Percentiles rank a stretch among this genome's conserved stretches.
These are phyloP conservation scores for Myathropa florea DNA, from an alignment of 2,888 invertebrate species.

Conservation along the genomic window DNA sequence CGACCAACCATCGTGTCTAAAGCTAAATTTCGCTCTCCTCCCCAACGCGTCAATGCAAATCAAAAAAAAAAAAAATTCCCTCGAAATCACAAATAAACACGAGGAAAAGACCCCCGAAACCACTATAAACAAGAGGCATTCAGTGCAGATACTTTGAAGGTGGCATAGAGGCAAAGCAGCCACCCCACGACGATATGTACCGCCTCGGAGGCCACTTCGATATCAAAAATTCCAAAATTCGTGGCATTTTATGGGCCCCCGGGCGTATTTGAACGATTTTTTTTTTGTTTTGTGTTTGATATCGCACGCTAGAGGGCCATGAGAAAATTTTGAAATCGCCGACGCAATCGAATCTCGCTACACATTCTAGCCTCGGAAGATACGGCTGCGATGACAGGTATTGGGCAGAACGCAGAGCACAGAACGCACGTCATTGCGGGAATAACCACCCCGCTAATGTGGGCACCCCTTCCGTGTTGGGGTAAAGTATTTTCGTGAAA, in stretches of 20 bases:
- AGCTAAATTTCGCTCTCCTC: not conserved
- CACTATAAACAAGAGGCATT: constrained; percentile 40
- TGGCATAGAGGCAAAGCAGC: constrained; percentile 50
- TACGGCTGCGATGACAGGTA: constrained; percentile 52
- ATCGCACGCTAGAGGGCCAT: not conserved
- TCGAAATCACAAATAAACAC: constrained; percentile 37
- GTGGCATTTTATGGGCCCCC: constrained; percentile 49
- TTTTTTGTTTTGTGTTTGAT: not conserved
- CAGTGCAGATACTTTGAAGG: constrained; percentile 43
- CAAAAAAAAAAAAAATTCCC: too few species aligned
- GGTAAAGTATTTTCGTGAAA: not conserved
- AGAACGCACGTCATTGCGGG: constrained; percentile 11
- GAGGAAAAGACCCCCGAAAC: constrained; percentile 28
- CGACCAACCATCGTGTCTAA: not conserved
- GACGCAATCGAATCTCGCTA: constrained; percentile 46
- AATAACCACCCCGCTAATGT: not conserved
- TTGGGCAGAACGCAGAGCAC: constrained; percentile 26
- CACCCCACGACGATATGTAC: too few species aligned
- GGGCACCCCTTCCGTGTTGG: not conserved
- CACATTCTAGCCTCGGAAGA: constrained; percentile 34
- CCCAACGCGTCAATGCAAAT: too few species aligned
- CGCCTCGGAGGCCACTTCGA: constrained; percentile 2
- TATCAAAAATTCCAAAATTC: constrained; percentile 32
- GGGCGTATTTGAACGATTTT: not conserved
- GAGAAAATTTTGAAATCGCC: constrained; percentile 33